Conservation (phyloP, 2,797 vertebrate species). For the Cetoscarus ocellatus region DNA sequence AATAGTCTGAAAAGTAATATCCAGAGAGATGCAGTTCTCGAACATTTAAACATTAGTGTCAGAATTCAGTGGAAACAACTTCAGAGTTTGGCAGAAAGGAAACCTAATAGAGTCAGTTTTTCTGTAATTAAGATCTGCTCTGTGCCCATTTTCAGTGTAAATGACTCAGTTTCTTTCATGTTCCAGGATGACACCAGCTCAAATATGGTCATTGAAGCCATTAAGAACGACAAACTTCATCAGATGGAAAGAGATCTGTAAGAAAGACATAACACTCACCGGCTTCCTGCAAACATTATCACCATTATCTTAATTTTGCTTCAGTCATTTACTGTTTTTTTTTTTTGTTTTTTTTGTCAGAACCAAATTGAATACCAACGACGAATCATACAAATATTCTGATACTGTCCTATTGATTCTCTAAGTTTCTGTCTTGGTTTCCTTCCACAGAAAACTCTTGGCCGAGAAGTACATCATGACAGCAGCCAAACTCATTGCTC, state of each 20-base stretch:
- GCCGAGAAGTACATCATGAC: slow-evolving; percentile 98
- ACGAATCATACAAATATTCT: not conserved
- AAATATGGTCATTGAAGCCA: slow-evolving; percentile 92
- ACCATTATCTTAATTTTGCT: not conserved
- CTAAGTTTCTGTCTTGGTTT: not conserved
- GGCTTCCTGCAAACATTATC: not conserved
- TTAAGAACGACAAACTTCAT: slow-evolving; percentile 94
- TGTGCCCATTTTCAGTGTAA: no score
- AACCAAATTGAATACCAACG: not conserved
- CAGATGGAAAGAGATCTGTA: slow-evolving; percentile 95
- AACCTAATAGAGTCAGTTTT: no score
- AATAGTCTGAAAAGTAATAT: no score
- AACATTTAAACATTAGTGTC: no score
- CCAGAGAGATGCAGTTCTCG: no score
- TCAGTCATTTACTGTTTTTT: not conserved
- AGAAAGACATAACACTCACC: slow-evolving; percentile 24
- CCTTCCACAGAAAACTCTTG: slow-evolving; percentile 87
- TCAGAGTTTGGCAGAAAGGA: no score
- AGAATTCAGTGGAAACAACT: no score
- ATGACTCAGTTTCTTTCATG: not conserved
- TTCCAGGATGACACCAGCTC: slow-evolving; percentile 91
- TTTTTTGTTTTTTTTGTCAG: not conserved
- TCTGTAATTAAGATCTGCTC: no score
- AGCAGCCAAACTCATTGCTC: slow-evolving; percentile 96
- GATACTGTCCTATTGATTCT: not conserved